These are phyloP conservation scores for Camponotus pennsylvanicus DNA, from an alignment of 1,140 invertebrate species.

Conservation along the genomic window DNA sequence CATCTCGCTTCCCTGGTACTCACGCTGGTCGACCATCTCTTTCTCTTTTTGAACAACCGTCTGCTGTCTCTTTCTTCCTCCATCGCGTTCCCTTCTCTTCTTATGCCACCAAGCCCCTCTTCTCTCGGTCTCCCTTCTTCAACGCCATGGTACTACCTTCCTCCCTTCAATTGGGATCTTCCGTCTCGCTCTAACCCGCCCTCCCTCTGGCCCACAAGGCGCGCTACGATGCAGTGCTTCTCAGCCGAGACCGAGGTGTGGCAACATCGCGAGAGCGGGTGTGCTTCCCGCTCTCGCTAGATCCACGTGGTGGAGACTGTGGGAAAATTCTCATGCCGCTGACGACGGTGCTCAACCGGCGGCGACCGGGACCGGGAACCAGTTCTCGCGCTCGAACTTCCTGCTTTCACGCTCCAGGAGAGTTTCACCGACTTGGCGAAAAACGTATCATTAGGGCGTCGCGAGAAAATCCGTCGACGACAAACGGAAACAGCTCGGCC, in stretches of 20 bases:
- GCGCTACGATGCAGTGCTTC: constrained; percentile 70
- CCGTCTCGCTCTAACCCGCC: constrained; percentile 22
- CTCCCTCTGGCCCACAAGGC: constrained; percentile 36
- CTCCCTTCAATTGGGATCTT: constrained; percentile 55
- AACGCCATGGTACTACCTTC: constrained; percentile 41
- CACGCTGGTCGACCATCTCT: constrained; percentile 3
- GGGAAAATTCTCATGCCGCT: constrained; percentile 86
- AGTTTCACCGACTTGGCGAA: constrained; percentile 67
- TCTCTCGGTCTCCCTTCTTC: constrained; percentile 7
- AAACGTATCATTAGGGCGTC: constrained; percentile 62
- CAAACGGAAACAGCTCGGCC: neutral
- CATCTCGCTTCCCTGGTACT: constrained; percentile 20
- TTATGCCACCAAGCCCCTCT: constrained; percentile 41
- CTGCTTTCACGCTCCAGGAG: constrained; percentile 79
- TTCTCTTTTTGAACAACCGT: neutral
- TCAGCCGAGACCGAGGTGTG: constrained; percentile 80
- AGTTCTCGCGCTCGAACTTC: constrained; percentile 67
- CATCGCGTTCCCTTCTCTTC: constrained; percentile 61
- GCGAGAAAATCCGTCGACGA: constrained; percentile 30
- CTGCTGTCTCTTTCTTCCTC: constrained; percentile 26
- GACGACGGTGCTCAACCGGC: constrained; percentile 79
- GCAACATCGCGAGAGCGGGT: constrained; percentile 82
- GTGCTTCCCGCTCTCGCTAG: constrained; percentile 82
- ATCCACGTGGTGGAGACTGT: constrained; percentile 83
- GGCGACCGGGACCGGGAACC: constrained; percentile 34